phyloP scores from a whole-genome alignment of 2,797 vertebrate species.

The Eulemur coronatus region DNA sequence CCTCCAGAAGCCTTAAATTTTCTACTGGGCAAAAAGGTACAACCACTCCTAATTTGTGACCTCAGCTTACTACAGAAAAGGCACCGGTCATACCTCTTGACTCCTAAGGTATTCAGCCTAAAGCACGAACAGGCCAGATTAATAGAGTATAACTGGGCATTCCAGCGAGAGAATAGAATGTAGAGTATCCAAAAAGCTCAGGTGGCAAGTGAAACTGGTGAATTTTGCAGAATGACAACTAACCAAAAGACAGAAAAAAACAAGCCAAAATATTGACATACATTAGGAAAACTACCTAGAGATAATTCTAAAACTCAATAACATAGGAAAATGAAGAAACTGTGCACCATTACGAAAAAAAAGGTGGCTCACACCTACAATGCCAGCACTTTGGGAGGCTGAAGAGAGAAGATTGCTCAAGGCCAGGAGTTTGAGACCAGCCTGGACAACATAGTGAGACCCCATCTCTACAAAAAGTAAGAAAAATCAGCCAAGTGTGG shows the following conservation, averaged over 20 bases:
- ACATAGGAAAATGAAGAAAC: neutral
- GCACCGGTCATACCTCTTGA: neutral
- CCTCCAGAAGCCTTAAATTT: neutral
- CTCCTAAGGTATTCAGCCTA: neutral
- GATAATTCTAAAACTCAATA: constrained; percentile 30
- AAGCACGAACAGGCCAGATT: neutral
- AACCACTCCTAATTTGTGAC: neutral
- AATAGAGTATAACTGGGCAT: neutral
- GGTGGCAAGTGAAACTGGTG: neutral
- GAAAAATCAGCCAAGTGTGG: neutral
- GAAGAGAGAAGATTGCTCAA: neutral
- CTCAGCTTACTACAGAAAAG: neutral
- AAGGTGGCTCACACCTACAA: neutral
- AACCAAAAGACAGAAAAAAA: constrained; percentile 40
- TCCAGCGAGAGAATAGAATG: neutral
- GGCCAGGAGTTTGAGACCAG: neutral
- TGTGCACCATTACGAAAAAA: neutral
- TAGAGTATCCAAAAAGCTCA: neutral
- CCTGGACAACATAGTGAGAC: neutral
- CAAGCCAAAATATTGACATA: constrained; percentile 10
- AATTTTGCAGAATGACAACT: constrained; percentile 27
- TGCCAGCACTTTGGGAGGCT: neutral
- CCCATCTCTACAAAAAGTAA: neutral
- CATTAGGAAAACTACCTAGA: neutral
- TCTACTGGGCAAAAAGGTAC: neutral